Conservation (phyloP, 2,888 invertebrate genomes). For the Plutella xylostella region DNA sequence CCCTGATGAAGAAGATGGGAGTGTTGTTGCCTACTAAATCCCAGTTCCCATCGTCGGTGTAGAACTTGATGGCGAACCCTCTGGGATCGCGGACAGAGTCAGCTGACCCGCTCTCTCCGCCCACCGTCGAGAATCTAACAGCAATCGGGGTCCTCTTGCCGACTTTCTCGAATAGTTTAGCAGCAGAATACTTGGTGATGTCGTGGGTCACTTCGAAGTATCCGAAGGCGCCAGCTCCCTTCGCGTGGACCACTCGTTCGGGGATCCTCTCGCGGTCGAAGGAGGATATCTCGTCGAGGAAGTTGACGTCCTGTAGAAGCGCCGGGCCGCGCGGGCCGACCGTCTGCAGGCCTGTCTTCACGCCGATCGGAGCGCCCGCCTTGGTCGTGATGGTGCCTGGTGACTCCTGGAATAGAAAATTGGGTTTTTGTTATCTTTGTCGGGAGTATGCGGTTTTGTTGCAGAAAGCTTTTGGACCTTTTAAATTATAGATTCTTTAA, state of each 20-base stretch:
- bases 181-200: constrained; percentile 58
- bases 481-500: no score
- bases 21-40: constrained; percentile 16
- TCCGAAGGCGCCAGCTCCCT: constrained; percentile 87
- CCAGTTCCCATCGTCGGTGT: no score
- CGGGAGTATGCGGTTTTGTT: no score
- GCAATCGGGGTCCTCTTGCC: constrained; percentile 66
- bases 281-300: constrained; percentile 76
- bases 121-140: constrained; percentile 67
- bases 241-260: constrained; percentile 89
- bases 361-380: constrained; percentile 77
- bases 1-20: not conserved
- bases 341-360: constrained; percentile 75
- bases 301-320: constrained; percentile 79
- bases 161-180: constrained; percentile 57
- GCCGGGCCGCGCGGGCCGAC: constrained; percentile 82
- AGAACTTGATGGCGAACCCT: constrained; percentile 18
- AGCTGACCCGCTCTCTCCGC: constrained; percentile 73
- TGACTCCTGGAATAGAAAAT: constrained; percentile 40
- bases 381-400: constrained; percentile 73
- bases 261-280: constrained; percentile 88
- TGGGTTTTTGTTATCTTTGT: no score
- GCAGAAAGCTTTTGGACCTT: no score
- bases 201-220: no score
- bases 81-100: constrained; percentile 45